Base-by-base conservation (phyloP, 2,797 vertebrate species). In the Acrocephalus scirpaceus region DNA sequence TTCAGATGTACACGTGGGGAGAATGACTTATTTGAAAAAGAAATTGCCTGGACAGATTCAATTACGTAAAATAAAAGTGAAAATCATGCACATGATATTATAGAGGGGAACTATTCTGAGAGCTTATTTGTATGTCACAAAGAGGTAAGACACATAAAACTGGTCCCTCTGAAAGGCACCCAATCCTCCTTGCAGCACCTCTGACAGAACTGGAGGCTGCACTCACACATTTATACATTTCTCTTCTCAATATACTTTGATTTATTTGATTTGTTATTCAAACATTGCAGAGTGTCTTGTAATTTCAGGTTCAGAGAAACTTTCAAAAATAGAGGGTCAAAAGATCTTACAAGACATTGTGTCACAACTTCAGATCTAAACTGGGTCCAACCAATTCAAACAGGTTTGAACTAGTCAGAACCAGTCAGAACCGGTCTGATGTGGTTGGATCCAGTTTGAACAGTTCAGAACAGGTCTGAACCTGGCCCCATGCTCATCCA, bases 21-120 rank as follows among this genome's bases (percentile, higher is more conserved):
- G 83, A 65, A 81, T 56, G 45, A 91, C 17, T 50, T 73, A 89
- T 88, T 73, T 94, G 83, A 95, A 96, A 97, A 96, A 91, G 78
- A 96, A 96, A 95, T 75, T 94, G 90, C 69, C 76, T 89, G 74
- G 92, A 96, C 79, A 97, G 93, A 96, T 94, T 93, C 66, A 95
- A 77, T 95, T 93, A 94, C 11, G 6, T 85, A 54, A 86, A 92
- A 69, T 56, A 95, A 92, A 51, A 91, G 75, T 92, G 92, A 94
- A 97, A 96, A 96, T 94, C 77, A 97, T 47, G 90, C 64, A 96
- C 95, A 94, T 54, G 36, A 64, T 38, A 92, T 71, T 91, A 86
- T 48, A 93, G 44, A 76, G 44, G 77, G 57, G 60, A 92, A 84
- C 60, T 71, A 77, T 10, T 50, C 67, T 48, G 16, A 93, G 38